phyloP scores from a whole-genome alignment of 2,888 invertebrate genomes.

The Orthonychiurus folsomi region DNA sequence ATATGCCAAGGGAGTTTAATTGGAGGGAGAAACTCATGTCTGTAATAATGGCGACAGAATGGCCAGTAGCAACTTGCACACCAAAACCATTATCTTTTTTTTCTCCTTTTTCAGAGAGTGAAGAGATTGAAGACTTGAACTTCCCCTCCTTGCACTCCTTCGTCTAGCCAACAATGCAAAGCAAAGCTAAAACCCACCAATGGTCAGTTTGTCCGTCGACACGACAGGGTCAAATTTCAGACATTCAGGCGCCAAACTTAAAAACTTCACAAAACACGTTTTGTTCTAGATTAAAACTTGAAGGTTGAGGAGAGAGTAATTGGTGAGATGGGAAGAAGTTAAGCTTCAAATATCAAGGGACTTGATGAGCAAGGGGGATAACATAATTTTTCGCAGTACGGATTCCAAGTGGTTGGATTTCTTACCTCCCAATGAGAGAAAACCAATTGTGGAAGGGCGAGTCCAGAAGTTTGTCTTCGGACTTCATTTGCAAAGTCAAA shows the following conservation, averaged over 20 bases:
- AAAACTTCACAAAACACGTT: slow-evolving; percentile 26
- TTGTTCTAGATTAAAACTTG: slow-evolving; percentile 27
- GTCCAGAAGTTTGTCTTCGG: slow-evolving; percentile 88
- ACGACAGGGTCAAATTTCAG: slow-evolving; percentile 40
- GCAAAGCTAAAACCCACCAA: too few relatives aligned
- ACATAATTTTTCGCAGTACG: too few relatives aligned
- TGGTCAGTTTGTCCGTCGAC: slow-evolving; percentile 16
- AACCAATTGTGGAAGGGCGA: slow-evolving; percentile 87
- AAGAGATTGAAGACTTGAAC: too few relatives aligned
- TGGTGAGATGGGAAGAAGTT: too few relatives aligned
- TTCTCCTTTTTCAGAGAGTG: too few relatives aligned
- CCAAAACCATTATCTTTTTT: too few relatives aligned
- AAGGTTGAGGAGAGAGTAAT: background rate
- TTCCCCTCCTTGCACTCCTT: too few relatives aligned
- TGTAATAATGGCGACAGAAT: slow-evolving; percentile 1
- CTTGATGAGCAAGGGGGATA: too few relatives aligned
- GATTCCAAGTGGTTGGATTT: too few relatives aligned
- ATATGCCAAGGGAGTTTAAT: background rate
- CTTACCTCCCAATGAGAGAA: slow-evolving; percentile 97
- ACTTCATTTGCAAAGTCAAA: slow-evolving; percentile 90
- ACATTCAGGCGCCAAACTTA: slow-evolving; percentile 37
- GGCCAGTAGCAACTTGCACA: background rate
- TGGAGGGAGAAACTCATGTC: background rate
- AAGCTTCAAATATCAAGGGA: too few relatives aligned
- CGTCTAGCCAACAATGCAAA: too few relatives aligned